phyloP scores from a whole-genome alignment of 2,888 invertebrate genomes.

The Galerucella calmariensis region DNA sequence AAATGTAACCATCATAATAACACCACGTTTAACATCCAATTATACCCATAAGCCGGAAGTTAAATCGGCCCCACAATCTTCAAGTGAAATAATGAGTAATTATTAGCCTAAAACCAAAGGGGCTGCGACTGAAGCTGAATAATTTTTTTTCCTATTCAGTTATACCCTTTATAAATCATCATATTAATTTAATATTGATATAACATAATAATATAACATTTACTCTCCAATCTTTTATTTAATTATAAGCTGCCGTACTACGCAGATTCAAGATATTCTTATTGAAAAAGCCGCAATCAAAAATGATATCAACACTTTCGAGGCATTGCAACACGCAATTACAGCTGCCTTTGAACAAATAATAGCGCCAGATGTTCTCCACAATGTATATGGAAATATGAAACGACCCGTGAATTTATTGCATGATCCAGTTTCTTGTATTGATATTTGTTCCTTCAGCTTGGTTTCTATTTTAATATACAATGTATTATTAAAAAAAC shows the following conservation, averaged over 20 bases:
- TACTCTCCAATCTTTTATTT: background rate
- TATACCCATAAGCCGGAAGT: no score
- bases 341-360: constrained; percentile 41
- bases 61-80: no score
- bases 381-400: constrained; percentile 40
- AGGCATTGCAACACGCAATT: constrained; percentile 42
- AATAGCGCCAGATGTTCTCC: constrained; percentile 40
- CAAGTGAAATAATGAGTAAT: no score
- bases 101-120: no score
- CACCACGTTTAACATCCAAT: no score
- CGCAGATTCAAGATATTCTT: constrained; percentile 19
- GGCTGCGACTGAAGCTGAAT: no score
- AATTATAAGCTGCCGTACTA: constrained; percentile 16
- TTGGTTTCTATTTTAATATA: constrained; percentile 11
- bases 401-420: constrained; percentile 39
- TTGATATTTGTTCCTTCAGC: constrained; percentile 4
- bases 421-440: constrained; percentile 31
- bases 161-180: no score
- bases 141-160: no score
- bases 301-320: constrained; percentile 41
- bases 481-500: background rate
- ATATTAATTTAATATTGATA: no score
- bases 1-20: no score
- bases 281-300: constrained; percentile 36
- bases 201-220: no score